These are phyloP conservation scores for Perca schrenkii DNA, from an alignment of 2,113 vertebrate species.

Conservation along the genomic window DNA sequence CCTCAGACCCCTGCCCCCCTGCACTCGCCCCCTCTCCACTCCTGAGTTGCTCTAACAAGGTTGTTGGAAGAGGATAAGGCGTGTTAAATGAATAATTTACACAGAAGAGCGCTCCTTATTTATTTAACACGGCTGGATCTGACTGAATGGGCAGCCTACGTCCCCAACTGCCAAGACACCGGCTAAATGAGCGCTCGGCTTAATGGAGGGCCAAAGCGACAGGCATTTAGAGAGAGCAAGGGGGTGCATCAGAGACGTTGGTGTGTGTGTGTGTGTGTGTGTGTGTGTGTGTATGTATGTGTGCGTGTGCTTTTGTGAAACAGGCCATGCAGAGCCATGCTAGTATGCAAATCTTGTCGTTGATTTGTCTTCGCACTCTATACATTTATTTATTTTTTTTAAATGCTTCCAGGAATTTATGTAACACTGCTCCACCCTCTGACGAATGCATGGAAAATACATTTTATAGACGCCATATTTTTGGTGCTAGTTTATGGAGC, in stretches of 20 bases:
- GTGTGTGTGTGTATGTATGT: constrained; percentile 23
- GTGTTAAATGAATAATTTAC: constrained; percentile 86
- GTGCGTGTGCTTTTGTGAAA: constrained; percentile 22
- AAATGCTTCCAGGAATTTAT: not conserved
- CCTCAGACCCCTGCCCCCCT: not conserved
- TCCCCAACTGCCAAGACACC: constrained; percentile 68
- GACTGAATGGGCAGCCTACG: constrained; percentile 73
- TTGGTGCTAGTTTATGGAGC: not conserved
- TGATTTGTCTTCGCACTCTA: not conserved
- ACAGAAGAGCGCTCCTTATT: constrained; percentile 80
- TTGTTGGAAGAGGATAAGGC: constrained; percentile 82
- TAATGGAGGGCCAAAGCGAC: constrained; percentile 72
- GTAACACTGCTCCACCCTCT: not conserved
- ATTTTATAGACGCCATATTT: accelerated
- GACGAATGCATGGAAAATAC: not conserved
- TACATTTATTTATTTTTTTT: too few species aligned
- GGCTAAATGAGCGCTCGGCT: constrained; percentile 67
- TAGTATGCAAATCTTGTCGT: constrained; percentile 31
- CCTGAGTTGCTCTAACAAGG: constrained; percentile 80
- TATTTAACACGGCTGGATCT: constrained; percentile 81
- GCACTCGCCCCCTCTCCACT: constrained; percentile 42
- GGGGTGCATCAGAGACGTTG: constrained; percentile 13
- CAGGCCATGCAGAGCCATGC: constrained; percentile 19
- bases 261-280: constrained; percentile 17
- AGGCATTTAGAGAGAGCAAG: constrained; percentile 60